These are phyloP conservation scores for Dicentrarchus labrax DNA, from an alignment of 2,113 vertebrate genomes.

Conservation along the genomic window DNA sequence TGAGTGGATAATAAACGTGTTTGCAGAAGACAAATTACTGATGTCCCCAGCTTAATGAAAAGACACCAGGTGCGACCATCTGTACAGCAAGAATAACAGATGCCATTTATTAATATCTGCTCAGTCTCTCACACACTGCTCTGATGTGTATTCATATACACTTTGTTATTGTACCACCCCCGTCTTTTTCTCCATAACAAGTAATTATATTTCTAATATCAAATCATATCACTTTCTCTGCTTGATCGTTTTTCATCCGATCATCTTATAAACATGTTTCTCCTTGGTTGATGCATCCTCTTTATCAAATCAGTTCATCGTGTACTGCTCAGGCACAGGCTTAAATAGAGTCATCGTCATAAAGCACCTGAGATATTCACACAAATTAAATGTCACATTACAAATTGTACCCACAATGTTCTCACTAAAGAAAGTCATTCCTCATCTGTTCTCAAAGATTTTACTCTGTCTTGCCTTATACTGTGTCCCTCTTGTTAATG, in stretches of 20 bases:
- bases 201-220: slow-evolving; percentile 22
- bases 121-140: background rate
- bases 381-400: background rate
- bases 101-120: slow-evolving; percentile 21
- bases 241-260: slow-evolving; percentile 1
- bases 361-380: slow-evolving; percentile 9
- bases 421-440: background rate
- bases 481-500: background rate
- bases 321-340: background rate
- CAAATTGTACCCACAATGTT: background rate
- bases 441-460: background rate
- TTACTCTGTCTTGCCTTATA: background rate
- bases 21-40: slow-evolving; percentile 27
- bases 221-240: slow-evolving; percentile 14
- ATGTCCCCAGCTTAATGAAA: slow-evolving; percentile 18
- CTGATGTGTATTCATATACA: background rate
- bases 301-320: slow-evolving; percentile 7
- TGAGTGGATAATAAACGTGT: slow-evolving; percentile 23
- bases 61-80: slow-evolving; percentile 15
- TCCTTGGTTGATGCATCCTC: slow-evolving; percentile 13
- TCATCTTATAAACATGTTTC: background rate
- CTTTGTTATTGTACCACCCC: background rate
- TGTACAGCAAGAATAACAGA: slow-evolving; percentile 16
- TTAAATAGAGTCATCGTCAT: slow-evolving; percentile 16
- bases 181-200: background rate